Evolutionary conservation across 2,797 vertebrate species (phyloP).

Genomic region (Micrastur ruficollis): DNA sequence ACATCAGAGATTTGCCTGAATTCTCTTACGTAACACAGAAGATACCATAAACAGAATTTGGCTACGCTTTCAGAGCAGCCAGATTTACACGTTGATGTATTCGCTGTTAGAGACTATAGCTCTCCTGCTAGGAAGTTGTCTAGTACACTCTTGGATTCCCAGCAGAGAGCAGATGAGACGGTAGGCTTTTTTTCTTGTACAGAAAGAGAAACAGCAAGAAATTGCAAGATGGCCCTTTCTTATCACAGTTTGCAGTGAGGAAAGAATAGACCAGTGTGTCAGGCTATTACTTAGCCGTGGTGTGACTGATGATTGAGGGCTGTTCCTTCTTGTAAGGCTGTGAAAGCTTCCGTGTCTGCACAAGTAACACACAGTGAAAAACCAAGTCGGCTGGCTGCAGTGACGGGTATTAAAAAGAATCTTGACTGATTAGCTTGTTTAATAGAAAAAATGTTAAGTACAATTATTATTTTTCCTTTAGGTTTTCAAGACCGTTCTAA

Average conservation of each 20-base stretch:
- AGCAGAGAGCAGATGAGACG: background rate
- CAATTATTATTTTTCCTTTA: background rate
- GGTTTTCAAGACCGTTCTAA: background rate
- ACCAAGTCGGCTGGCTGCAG: background rate
- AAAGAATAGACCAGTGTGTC: background rate
- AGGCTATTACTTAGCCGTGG: background rate
- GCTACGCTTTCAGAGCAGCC: background rate
- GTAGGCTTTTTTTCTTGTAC: background rate
- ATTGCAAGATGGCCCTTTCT: background rate
- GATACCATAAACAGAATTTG: background rate
- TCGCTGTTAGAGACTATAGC: background rate
- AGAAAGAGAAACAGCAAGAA: background rate
- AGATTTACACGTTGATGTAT: background rate
- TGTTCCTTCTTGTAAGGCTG: background rate
- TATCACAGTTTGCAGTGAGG: background rate
- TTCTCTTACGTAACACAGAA: background rate
- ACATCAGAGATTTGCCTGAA: background rate
- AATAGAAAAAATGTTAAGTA: background rate
- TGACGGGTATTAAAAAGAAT: background rate
- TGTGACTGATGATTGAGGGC: background rate
- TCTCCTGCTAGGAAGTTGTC: background rate
- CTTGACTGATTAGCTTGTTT: background rate
- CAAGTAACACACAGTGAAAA: background rate
- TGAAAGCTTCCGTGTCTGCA: background rate
- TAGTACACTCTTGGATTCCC: background rate